Conservation (phyloP, 2,888 invertebrate species). For the Melitaea athalia region DNA sequence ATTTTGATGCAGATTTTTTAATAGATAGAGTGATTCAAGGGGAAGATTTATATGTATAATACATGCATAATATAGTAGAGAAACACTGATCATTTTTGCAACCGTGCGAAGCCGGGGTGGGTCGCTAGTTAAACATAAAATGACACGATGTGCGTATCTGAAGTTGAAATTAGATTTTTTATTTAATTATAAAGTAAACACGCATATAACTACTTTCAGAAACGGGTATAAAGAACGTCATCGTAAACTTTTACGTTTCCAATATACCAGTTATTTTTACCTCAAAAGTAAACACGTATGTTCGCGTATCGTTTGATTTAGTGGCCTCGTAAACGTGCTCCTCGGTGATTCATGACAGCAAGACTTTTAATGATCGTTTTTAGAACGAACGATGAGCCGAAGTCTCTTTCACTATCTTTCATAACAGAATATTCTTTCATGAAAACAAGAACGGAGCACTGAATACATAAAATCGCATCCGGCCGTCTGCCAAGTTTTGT, state of each 20-base stretch:
- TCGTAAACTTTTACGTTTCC: conserved; percentile 19
- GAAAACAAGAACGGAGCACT: conserved; percentile 25
- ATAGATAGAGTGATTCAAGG: too few relatives aligned
- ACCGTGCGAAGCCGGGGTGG: too few relatives aligned
- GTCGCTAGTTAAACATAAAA: neutral
- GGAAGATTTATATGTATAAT: too few relatives aligned
- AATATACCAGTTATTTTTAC: conserved; percentile 60
- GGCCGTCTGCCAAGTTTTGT: conserved; percentile 68
- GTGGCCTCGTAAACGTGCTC: conserved; percentile 61
- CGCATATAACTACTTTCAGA: neutral
- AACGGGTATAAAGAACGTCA: conserved; percentile 20
- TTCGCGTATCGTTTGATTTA: conserved; percentile 63
- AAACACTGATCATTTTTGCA: too few relatives aligned
- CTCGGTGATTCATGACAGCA: conserved; percentile 64
- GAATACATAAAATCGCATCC: conserved; percentile 38
- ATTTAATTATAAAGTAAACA: conserved; percentile 5
- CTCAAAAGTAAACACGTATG: conserved; percentile 63
- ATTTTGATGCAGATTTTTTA: too few relatives aligned
- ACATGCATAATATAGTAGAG: too few relatives aligned
- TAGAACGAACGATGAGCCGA: conserved; percentile 51
- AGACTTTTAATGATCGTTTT: conserved; percentile 56
- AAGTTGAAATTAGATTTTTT: neutral
- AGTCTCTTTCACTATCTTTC: conserved; percentile 9
- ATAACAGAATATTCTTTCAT: conserved; percentile 27
- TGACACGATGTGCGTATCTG: neutral